Conservation (phyloP, 2,888 invertebrate species). For the Chrysodeixis includens region DNA sequence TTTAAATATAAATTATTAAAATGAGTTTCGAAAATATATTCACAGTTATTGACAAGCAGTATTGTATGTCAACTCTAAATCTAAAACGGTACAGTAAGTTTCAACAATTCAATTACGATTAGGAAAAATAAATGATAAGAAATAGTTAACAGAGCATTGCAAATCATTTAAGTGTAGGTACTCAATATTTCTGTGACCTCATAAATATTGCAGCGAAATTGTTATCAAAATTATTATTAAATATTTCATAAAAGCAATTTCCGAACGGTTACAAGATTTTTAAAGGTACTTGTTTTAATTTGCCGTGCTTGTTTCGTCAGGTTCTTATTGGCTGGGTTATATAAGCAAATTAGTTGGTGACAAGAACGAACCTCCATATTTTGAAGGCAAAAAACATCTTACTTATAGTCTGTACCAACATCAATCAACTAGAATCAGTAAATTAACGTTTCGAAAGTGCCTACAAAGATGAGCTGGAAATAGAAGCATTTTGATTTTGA, state of each 20-base stretch:
- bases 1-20: too few relatives aligned
- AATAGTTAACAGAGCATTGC: neutral
- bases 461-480: too few relatives aligned
- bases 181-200: constrained; percentile 10
- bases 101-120: neutral
- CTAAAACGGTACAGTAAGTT: neutral
- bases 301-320: constrained; percentile 35
- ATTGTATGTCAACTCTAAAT: neutral
- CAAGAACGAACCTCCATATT: neutral
- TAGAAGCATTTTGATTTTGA: too few relatives aligned
- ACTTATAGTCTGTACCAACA: neutral
- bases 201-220: constrained; percentile 34
- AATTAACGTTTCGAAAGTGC: too few relatives aligned
- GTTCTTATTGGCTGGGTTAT: constrained; percentile 27
- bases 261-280: constrained; percentile 33
- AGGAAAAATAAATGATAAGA: neutral
- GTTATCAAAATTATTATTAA: constrained; percentile 48
- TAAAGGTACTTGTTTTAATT: constrained; percentile 37
- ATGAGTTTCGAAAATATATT: neutral
- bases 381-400: neutral
- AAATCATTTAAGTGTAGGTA: neutral
- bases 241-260: constrained; percentile 38
- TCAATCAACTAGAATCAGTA: too few relatives aligned
- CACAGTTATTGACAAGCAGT: neutral
- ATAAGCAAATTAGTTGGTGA: constrained; percentile 18